Base-by-base conservation (phyloP, 2,113 vertebrate species). In the Takifugu flavidus region DNA sequence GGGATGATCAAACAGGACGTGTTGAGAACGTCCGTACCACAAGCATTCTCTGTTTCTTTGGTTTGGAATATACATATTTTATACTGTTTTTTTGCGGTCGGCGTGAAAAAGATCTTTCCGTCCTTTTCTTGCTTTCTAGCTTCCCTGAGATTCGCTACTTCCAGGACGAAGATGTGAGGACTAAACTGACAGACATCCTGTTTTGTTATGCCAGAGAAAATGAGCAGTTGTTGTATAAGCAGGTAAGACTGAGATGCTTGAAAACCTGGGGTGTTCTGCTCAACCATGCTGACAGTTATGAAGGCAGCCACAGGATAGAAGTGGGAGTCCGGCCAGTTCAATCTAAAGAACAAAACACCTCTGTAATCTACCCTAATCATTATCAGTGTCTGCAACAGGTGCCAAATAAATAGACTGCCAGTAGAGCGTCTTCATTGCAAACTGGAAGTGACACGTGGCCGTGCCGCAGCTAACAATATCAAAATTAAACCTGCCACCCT, bases 91-190 rank as follows among this genome's bases (percentile, higher is more conserved):
- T 25, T n/a, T 14, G 20, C 1, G 46, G 34, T 4, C 25, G 6
- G 46, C 25, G 1, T 7, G 4, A 68, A 20, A 2, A n/a, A 50
- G 11, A 43, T 13, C n/a, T 3, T 13, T 53, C 31, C 20, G 27
- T 2, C 28, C 13, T 60, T 25, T 13, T 14, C 26, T 4, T 7
- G 2, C 56, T 31, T 0, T 11, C n/a, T 92, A 89, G 97, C 83
- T 99, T 99, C 91, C 97, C 97, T 65, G 97, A 99, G 92, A 99
- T 98, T 87, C 91, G 93, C 61, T 99, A 96, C 91, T 99, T 99
- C 86, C 97, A 98, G 79, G 92, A 95, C 74, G 95, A 96, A 59
- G 94, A 93, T 51, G 95, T 99, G 77, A 93, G 95, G 87, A 94
- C 94, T 62, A 97, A 96, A 89, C 90, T 99, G 91, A 99, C 96